Base-by-base conservation (phyloP, 2,113 vertebrate species). In the Dasyornis broadbenti region DNA sequence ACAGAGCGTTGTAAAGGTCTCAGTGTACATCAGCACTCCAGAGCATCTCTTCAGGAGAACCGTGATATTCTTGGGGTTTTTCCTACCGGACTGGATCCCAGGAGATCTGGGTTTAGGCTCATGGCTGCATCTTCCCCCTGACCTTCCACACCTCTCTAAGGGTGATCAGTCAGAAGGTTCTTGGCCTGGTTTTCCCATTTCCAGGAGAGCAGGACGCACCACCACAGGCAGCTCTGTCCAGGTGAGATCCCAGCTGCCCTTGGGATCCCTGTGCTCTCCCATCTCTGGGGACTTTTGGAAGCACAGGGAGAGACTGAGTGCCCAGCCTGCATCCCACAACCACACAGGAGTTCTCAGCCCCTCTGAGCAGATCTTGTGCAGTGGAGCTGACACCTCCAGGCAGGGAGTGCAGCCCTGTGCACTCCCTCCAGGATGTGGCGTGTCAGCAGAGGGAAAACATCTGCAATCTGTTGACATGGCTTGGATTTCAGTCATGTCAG, bases 391-490 rank as follows among this genome's bases (percentile, higher is more conserved):
- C 59, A 1, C 40, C 76, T 89, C 81, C 49, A 61, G 69, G 80
- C 61, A 75, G 59, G 81, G 85, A n/a, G 6, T 66, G 73, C 72
- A 71, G 93, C 86, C 83, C n/a, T 26, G 85, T 10, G 79, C 73
- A 75, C 69, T 90, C 39, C 42, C 86, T 63, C 28, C 86, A 86
- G 76, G 90, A 90, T 66, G 68, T 88, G 88, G 82, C 23, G 54
- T 93, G 90, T 92, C 90, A 80, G 86, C 70, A n/a, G 82, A 89
- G 79, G 85, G 90, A 90, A 80, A 95, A 94, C 94, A 91, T 82
- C 95, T 96, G 92, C 78, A 33, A 7, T 31, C 73, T 83, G 78
- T 16, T 87, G 93, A 82, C 92, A 95, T 2, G 70, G 77, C 61
- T 94, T 45, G 78, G 92, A 66, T 76, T 96, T 72, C 70, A 79